These are phyloP conservation scores for Megalonaias nervosa DNA, from an alignment of 1,140 invertebrate species.

Conservation along the genomic window DNA sequence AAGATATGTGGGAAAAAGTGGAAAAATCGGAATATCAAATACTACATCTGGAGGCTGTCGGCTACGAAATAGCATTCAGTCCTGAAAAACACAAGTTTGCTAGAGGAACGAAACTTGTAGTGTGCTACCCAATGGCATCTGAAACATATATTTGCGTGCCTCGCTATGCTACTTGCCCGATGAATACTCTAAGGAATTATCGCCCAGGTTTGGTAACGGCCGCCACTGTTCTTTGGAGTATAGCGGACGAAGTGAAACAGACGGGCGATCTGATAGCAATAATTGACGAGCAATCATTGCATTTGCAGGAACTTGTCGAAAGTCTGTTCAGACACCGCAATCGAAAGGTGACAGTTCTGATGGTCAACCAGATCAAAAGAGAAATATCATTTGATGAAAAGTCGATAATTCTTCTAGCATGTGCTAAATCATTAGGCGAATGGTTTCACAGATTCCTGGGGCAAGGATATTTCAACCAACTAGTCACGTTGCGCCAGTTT, in stretches of 20 bases:
- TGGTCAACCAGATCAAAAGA: no score
- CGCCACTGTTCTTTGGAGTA: slow-evolving; percentile 10
- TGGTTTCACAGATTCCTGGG: no score
- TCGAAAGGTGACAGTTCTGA: no score
- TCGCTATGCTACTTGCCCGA: no score
- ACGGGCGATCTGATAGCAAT: neutral
- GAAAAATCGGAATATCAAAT: neutral
- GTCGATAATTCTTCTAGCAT: no score
- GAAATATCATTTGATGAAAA: no score
- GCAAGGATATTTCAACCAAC: no score
- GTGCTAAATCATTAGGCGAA: no score
- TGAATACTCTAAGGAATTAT: no score
- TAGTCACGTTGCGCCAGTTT: neutral
- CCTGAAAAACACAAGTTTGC: neutral
- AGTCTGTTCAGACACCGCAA: no score
- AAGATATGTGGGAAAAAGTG: neutral
- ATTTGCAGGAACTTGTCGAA: no score
- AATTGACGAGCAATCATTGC: neutral
- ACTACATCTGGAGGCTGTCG: neutral
- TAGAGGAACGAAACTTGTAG: neutral
- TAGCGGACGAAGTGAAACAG: slow-evolving; percentile 1
- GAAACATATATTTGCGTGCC: neutral
- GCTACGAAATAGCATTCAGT: neutral
- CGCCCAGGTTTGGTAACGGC: slow-evolving; percentile 3
- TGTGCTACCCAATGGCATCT: neutral